Evolutionary conservation across 2,888 invertebrate genomes (phyloP).

Genomic region (Drosophila infuscata): DNA sequence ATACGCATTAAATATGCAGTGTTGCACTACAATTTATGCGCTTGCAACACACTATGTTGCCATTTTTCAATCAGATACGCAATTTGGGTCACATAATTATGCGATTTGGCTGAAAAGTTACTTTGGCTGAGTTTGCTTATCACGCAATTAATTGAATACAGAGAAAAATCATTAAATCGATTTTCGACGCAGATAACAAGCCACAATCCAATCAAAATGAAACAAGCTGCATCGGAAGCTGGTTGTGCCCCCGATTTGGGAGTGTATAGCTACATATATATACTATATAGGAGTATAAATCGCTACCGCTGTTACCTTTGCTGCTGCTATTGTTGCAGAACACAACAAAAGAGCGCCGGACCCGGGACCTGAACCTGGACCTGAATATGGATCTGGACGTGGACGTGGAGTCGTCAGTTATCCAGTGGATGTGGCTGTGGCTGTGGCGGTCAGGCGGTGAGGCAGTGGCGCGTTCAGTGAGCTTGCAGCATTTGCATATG

Average conservation of each 20-base stretch:
- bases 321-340: slow-evolving; percentile 69
- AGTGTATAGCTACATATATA: slow-evolving; percentile 14
- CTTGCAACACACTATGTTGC: slow-evolving; percentile 18
- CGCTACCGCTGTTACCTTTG: slow-evolving; percentile 71
- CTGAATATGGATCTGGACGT: slow-evolving; percentile 33
- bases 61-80: slow-evolving; percentile 11
- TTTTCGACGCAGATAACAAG: background rate
- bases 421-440: slow-evolving; percentile 8
- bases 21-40: slow-evolving; percentile 22
- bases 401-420: slow-evolving; percentile 48
- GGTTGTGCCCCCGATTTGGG: background rate
- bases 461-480: slow-evolving; percentile 44
- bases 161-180: background rate
- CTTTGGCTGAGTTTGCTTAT: slow-evolving; percentile 8
- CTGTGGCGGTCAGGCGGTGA: background rate
- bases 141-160: slow-evolving; percentile 1
- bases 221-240: background rate
- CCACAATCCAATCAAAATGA: background rate
- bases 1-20: slow-evolving; percentile 26
- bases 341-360: slow-evolving; percentile 65
- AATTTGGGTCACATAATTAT: slow-evolving; percentile 22
- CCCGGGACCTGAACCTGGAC: slow-evolving; percentile 39
- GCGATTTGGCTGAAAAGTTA: slow-evolving; percentile 9
- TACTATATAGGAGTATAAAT: slow-evolving; percentile 61
- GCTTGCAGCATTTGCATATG: slow-evolving; percentile 78